A percentile compares a stretch with the other conserved stretches of the same genome.
Evolutionary conservation across 2,797 vertebrate species (phyloP).

Genomic region (Hemitrygon akajei): DNA sequence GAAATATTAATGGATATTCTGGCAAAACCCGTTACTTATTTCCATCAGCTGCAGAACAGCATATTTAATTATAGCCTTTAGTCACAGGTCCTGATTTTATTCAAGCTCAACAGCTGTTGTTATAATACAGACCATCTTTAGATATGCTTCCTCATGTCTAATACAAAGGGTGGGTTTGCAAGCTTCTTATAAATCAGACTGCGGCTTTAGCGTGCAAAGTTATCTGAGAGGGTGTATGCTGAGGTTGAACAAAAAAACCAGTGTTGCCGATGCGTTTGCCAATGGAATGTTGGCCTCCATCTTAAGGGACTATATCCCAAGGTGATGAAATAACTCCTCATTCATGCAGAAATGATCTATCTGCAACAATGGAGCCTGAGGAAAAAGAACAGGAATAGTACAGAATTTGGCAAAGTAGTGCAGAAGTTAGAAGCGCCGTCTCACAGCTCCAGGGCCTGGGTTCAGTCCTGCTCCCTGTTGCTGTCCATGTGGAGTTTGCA

Average conservation of each 20-base stretch:
- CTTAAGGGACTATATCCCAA: too few species aligned
- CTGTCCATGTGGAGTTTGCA: too few species aligned
- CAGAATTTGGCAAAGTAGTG: too few species aligned
- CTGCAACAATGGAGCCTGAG: too few species aligned
- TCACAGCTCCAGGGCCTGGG: too few species aligned
- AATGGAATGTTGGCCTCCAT: background rate
- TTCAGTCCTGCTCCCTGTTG: too few species aligned
- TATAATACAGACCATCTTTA: background rate
- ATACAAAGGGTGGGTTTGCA: background rate
- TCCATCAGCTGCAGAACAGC: background rate
- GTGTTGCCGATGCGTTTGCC: background rate
- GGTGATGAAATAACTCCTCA: too few species aligned
- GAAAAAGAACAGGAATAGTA: too few species aligned
- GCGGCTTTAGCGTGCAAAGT: background rate
- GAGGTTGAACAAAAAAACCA: background rate
- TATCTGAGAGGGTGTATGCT: background rate
- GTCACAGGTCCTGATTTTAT: background rate
- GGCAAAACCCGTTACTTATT: background rate
- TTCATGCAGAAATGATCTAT: too few species aligned
- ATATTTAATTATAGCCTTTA: background rate
- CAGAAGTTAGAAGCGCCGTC: too few species aligned
- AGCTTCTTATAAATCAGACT: background rate
- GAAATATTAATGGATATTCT: slow-evolving; percentile 2
- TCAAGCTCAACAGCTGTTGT: background rate
- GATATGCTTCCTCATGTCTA: background rate